phyloP scores from a whole-genome alignment of 2,888 invertebrate species.

The Ochropleura leucogaster region DNA sequence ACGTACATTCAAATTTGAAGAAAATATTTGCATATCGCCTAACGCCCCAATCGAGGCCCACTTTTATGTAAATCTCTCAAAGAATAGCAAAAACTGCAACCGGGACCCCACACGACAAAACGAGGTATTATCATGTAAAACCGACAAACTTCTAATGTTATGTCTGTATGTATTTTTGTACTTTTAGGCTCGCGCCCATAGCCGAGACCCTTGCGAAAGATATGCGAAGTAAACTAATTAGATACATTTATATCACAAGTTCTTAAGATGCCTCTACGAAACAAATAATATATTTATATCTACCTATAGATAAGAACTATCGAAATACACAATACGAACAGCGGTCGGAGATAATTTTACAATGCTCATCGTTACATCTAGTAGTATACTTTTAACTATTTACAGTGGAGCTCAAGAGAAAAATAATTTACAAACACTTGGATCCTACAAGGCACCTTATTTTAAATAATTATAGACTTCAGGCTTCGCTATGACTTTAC shows the following conservation, averaged over 20 bases:
- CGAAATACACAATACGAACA: constrained; percentile 81
- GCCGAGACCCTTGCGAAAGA: constrained; percentile 76
- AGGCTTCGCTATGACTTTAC: constrained; percentile 90
- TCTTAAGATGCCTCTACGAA: constrained; percentile 89
- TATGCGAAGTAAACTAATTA: constrained; percentile 85
- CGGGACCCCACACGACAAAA: constrained; percentile 85
- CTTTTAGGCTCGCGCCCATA: constrained; percentile 74
- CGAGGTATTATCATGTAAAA: constrained; percentile 84
- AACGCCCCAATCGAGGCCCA: constrained; percentile 85
- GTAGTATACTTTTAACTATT: constrained; percentile 89
- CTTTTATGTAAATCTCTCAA: constrained; percentile 86
- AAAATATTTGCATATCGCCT: constrained; percentile 90
- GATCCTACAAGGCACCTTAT: constrained; percentile 89
- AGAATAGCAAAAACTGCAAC: constrained; percentile 87
- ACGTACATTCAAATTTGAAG: constrained; percentile 83
- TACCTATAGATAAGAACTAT: constrained; percentile 83
- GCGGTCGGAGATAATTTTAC: constrained; percentile 84
- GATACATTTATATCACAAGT: constrained; percentile 90
- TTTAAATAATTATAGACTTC: constrained; percentile 88
- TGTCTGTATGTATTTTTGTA: constrained; percentile 89
- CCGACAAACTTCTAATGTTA: constrained; percentile 84
- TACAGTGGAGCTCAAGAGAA: constrained; percentile 86
- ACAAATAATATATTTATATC: constrained; percentile 88
- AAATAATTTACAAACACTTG: constrained; percentile 88
- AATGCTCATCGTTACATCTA: constrained; percentile 85